Percentiles rank a stretch among this genome's conserved stretches.
These are phyloP conservation scores for Acanthococcus lagerstroemiae DNA, from an alignment of 2,888 invertebrate species.

Conservation along the genomic window DNA sequence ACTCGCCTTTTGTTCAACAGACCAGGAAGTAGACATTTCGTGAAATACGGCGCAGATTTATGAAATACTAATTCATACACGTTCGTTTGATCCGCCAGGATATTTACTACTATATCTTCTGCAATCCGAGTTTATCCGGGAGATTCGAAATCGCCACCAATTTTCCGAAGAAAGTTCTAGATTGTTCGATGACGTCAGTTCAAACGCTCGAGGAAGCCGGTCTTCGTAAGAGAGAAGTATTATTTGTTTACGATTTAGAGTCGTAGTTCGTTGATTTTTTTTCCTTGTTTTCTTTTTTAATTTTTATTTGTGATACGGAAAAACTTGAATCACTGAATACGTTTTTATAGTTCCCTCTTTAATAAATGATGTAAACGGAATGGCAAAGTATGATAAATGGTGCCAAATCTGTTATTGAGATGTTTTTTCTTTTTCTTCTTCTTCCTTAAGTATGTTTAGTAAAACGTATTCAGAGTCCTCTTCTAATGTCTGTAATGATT, in stretches of 20 bases:
- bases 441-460: too few species aligned
- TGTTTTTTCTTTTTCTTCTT: too few species aligned
- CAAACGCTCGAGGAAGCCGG: conserved; percentile 65
- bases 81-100: conserved; percentile 54
- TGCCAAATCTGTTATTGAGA: too few species aligned
- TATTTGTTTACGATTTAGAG: conserved; percentile 89
- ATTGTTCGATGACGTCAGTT: conserved; percentile 48
- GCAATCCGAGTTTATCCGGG: conserved; percentile 84
- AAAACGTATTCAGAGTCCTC: too few species aligned
- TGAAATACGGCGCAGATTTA: too few species aligned
- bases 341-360: neutral
- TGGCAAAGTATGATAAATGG: too few species aligned
- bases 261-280: conserved; percentile 43
- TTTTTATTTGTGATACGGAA: conserved; percentile 12
- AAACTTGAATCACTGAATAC: neutral
- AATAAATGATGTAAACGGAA: too few species aligned
- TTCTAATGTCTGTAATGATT: too few species aligned
- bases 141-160: conserved; percentile 92
- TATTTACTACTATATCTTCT: conserved; percentile 89
- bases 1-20: too few species aligned
- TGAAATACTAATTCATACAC: too few species aligned
- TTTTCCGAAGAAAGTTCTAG: conserved; percentile 78
- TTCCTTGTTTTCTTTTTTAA: conserved; percentile 13
- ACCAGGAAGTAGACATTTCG: too few species aligned
- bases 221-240: conserved; percentile 77